Conservation (phyloP, 2,797 vertebrate genomes). For the Artibeus jamaicensis region DNA sequence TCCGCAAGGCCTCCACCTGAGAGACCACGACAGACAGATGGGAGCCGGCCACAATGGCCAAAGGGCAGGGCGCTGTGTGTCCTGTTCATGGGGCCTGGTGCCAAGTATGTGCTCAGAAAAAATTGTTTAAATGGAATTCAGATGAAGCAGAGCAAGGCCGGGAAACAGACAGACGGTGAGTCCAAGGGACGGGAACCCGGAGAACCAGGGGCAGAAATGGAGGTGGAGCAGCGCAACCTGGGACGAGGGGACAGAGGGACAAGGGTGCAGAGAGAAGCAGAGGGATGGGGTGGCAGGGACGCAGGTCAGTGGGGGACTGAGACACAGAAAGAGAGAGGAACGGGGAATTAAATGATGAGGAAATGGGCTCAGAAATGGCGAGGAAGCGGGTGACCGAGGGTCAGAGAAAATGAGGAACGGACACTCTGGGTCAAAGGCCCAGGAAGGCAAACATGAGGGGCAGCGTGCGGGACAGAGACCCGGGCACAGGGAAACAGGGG, state of each 20-base stretch:
- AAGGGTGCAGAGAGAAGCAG: neutral
- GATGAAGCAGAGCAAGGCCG: neutral
- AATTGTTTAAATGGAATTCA: neutral
- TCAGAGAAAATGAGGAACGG: neutral
- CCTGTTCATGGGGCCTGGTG: neutral
- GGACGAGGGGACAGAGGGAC: neutral
- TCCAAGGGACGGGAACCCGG: neutral
- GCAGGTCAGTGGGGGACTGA: neutral
- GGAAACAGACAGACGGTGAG: neutral
- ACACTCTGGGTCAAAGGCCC: neutral
- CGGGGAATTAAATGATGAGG: neutral
- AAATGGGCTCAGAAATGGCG: neutral
- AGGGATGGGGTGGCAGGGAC: neutral
- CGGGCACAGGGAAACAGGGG: too few relatives aligned
- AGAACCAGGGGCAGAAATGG: neutral
- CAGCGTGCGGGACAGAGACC: neutral
- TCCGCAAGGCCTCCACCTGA: too few relatives aligned
- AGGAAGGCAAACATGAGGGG: neutral
- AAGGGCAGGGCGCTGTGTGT: neutral
- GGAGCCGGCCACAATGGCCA: rapidly evolving
- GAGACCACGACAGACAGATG: neutral
- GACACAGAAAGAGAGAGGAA: neutral
- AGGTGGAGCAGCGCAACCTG: neutral
- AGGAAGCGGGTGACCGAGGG: neutral
- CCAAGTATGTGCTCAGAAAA: neutral